Percentiles rank a stretch among this genome's conserved stretches.
Evolutionary conservation across 2,113 vertebrate species (phyloP).

Genomic region (Boulengerochromis microlepis): DNA sequence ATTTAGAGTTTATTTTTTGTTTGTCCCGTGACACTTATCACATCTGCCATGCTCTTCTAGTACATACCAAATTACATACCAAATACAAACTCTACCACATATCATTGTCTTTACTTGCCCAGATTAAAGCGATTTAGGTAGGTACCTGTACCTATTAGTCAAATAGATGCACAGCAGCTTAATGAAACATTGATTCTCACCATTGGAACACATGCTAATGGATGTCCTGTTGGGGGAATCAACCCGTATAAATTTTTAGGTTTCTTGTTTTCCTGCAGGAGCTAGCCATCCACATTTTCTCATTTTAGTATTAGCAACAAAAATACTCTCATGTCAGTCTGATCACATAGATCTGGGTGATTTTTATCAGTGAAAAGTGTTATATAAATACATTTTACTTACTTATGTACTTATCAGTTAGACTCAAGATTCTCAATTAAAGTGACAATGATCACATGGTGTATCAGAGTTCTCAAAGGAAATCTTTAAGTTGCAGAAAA

Average conservation of each 20-base stretch:
- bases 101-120: background rate
- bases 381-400: background rate
- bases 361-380: background rate
- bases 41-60: background rate
- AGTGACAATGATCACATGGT: background rate
- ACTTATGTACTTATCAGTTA: rapidly evolving
- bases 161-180: background rate
- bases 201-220: background rate
- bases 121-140: background rate
- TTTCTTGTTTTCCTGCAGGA: background rate
- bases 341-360: background rate
- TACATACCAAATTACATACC: background rate
- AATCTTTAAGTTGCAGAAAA: background rate
- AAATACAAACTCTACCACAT: background rate
- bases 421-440: background rate
- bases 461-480: background rate
- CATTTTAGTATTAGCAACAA: background rate
- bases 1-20: constrained; percentile 31
- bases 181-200: background rate
- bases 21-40: background rate
- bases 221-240: background rate
- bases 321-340: background rate
- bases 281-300: background rate
- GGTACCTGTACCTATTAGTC: background rate
- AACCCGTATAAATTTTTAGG: background rate